phyloP scores from a whole-genome alignment of 2,888 invertebrate genomes.

The Scaptomyza reducta region DNA sequence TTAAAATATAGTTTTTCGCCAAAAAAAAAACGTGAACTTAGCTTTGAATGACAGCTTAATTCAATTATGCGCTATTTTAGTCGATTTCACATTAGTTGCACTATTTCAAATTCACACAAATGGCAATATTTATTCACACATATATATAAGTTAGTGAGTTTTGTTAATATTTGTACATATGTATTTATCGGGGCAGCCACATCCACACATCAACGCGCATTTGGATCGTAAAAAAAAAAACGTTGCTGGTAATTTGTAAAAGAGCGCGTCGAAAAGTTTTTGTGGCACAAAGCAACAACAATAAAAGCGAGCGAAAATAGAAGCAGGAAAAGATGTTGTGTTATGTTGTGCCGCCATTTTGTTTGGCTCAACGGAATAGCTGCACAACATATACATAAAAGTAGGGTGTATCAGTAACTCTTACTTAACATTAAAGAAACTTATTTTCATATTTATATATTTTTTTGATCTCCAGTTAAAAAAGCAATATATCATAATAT shows the following conservation, averaged over 20 bases:
- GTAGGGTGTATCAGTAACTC: conserved; percentile 38
- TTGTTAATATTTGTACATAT: not conserved
- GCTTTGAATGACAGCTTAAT: conserved; percentile 50
- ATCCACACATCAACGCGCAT: conserved; percentile 55
- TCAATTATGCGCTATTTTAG: conserved; percentile 59
- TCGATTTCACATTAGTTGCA: conserved; percentile 34
- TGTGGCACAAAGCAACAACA: conserved; percentile 46
- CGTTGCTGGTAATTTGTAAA: conserved; percentile 83
- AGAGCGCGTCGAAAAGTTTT: conserved; percentile 82
- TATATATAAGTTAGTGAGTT: not conserved
- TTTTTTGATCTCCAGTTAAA: no score
- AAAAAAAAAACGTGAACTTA: conserved; percentile 13
- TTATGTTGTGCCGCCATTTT: conserved; percentile 73
- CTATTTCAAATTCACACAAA: conserved; percentile 14
- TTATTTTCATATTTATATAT: no score
- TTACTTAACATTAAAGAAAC: no score
- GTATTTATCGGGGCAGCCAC: conserved; percentile 25
- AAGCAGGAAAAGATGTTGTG: conserved; percentile 51
- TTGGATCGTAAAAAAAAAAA: conserved; percentile 65
- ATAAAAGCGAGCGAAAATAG: conserved; percentile 43
- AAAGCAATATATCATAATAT: no score
- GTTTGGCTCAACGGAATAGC: conserved; percentile 45
- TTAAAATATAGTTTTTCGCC: conserved; percentile 41
- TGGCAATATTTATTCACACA: conserved; percentile 10
- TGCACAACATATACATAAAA: conserved; percentile 1